phyloP scores from a whole-genome alignment of 1,140 invertebrate genomes.

The Drosophila subobscura region DNA sequence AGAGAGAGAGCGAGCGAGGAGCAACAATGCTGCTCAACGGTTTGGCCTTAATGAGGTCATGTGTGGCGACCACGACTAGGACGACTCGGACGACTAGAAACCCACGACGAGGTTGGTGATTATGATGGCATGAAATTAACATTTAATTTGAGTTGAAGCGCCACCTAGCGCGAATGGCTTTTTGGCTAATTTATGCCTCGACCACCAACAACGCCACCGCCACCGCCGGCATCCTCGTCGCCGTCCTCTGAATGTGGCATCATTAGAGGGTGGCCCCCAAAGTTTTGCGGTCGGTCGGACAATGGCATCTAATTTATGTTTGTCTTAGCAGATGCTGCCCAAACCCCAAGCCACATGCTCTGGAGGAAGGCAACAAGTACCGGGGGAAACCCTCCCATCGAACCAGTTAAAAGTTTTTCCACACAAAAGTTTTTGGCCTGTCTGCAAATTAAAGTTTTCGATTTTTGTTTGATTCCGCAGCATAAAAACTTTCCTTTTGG shows the following conservation, averaged over 20 bases:
- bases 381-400: conserved; percentile 4
- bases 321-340: conserved; percentile 75
- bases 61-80: conserved; percentile 64
- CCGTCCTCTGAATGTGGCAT: conserved; percentile 69
- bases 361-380: conserved; percentile 41
- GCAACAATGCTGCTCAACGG: conserved; percentile 50
- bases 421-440: conserved; percentile 71
- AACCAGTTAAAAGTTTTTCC: conserved; percentile 76
- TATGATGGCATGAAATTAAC: conserved; percentile 82
- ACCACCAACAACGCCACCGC: conserved; percentile 28
- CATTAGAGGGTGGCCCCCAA: conserved; percentile 64
- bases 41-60: conserved; percentile 80
- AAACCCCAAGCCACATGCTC: background rate
- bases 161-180: conserved; percentile 60
- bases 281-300: conserved; percentile 70
- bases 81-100: conserved; percentile 8
- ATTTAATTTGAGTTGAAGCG: conserved; percentile 79
- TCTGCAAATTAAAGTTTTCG: conserved; percentile 66
- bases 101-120: conserved; percentile 58
- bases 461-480: conserved; percentile 35
- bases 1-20: conserved; percentile 1
- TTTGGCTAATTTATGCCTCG: conserved; percentile 74
- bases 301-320: conserved; percentile 81
- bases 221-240: conserved; percentile 1
- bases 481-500: conserved; percentile 51